Base-by-base conservation (phyloP, 1,140 invertebrate species). In the Araneus ventricosus region DNA sequence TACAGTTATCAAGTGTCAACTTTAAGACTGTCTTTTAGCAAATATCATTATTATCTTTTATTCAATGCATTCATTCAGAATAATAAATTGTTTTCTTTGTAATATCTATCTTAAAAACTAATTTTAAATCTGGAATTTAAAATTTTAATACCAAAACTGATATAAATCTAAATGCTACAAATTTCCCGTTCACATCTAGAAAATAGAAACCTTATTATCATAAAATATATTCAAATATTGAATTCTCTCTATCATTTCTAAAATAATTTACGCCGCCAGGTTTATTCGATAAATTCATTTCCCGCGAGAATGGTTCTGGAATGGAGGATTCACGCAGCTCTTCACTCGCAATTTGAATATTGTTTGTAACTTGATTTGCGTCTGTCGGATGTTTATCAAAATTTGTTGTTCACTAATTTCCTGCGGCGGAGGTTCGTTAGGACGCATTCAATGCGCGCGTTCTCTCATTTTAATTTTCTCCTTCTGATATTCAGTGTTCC, bases 361-460 rank as follows among this genome's bases (percentile, higher is more conserved):
- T 20, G 34, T 27, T 34, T 30, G 20, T 75, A 75, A 75, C 70
- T 75, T 75, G 70, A 75, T 75, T 75, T 75, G 70, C 30, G 8
- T 37, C 5, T 30, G 27, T 34, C 70, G 70, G 30, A 75, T 75
- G 70, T 75, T 75, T 75, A 75, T 75, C 70, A 75, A 30, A 75
- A 75, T 75, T 37, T 75, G 70, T 75, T 75, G 70, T 30, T 34
- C 20, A 20, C 70, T 75, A 75, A 75, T 75, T 75, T 75, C 70
- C 70, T 75, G 34, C 0, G 20, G 70, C 20, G 70, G 5, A 75
- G 34, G 70, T 75, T 75, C 70, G 70, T 75, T 75, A 75, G 70
- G 34, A 37, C 30, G 34, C 30, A 34, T 75, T 37, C 22, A 63
- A 37, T 20, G 30, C 4, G 20, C 34, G 34, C 14, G 34, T 20